These are phyloP conservation scores for Nicator chloris DNA, from an alignment of 2,113 vertebrate genomes.

Conservation along the genomic window DNA sequence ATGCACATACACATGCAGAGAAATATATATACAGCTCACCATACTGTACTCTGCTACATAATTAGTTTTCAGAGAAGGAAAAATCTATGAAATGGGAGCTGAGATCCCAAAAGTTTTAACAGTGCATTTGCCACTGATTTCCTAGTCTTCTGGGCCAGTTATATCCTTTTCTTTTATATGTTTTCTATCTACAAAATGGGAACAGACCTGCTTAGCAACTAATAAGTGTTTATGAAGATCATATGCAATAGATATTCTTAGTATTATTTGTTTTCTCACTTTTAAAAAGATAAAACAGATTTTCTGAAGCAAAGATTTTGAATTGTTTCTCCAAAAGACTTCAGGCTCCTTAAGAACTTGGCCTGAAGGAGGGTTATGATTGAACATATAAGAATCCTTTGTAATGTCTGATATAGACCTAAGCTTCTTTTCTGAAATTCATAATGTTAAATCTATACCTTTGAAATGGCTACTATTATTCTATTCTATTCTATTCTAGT, in stretches of 20 bases:
- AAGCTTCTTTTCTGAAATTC: background rate
- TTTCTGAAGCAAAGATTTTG: background rate
- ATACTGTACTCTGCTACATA: background rate
- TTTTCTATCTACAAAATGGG: background rate
- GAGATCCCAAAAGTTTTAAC: background rate
- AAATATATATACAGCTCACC: background rate
- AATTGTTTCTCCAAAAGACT: background rate
- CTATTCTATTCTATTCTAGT: too few species aligned
- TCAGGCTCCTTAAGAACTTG: background rate
- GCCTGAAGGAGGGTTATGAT: background rate
- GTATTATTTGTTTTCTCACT: background rate
- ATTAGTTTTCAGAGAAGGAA: background rate
- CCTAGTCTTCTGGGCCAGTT: background rate
- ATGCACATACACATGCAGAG: background rate
- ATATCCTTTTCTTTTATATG: background rate
- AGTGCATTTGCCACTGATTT: background rate
- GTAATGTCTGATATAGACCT: background rate
- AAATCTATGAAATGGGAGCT: background rate
- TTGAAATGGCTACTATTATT: background rate
- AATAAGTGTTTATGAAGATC: background rate
- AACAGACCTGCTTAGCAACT: background rate
- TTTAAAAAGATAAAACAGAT: background rate
- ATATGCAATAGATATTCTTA: background rate
- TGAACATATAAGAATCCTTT: background rate
- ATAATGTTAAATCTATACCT: background rate